Evolutionary conservation across 2,113 vertebrate genomes (phyloP).

Genomic region (Oryzias celebensis): DNA sequence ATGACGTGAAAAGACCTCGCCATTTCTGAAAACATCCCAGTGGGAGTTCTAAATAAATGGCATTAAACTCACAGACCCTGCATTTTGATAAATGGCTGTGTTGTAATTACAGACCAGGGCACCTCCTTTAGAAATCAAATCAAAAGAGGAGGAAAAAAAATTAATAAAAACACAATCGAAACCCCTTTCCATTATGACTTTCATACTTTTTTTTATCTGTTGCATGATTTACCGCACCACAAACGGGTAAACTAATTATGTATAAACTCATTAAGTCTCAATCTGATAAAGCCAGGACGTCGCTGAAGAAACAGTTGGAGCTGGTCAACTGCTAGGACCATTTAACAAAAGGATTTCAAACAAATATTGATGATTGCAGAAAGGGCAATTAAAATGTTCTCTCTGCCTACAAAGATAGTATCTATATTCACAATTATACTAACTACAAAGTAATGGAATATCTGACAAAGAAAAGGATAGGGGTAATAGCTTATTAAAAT

Average conservation of each 20-base stretch:
- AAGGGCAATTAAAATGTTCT: constrained; percentile 34
- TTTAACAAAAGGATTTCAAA: constrained; percentile 43
- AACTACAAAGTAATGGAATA: not conserved
- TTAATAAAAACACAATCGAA: constrained; percentile 62
- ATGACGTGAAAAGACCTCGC: constrained; percentile 2
- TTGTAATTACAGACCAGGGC: constrained; percentile 52
- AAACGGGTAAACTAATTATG: constrained; percentile 67
- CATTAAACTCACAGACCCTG: constrained; percentile 15
- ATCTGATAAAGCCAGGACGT: constrained; percentile 54
- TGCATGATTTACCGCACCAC: constrained; percentile 68
- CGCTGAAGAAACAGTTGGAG: constrained; percentile 41
- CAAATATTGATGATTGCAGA: constrained; percentile 45
- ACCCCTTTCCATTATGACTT: constrained; percentile 62
- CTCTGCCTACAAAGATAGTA: constrained; percentile 9
- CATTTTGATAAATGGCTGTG: constrained; percentile 46
- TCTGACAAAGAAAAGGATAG: not conserved
- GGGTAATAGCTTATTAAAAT: not conserved
- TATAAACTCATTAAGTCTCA: constrained; percentile 52
- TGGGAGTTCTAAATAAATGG: constrained; percentile 14
- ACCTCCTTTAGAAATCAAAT: constrained; percentile 23
- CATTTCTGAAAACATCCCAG: constrained; percentile 14
- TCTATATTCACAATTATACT: constrained; percentile 3
- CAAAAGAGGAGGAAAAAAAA: constrained; percentile 8
- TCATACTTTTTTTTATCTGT: constrained; percentile 54
- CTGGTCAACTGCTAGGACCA: constrained; percentile 36